phyloP scores from a whole-genome alignment of 1,140 invertebrate genomes.

The Neocloeon triangulifer region DNA sequence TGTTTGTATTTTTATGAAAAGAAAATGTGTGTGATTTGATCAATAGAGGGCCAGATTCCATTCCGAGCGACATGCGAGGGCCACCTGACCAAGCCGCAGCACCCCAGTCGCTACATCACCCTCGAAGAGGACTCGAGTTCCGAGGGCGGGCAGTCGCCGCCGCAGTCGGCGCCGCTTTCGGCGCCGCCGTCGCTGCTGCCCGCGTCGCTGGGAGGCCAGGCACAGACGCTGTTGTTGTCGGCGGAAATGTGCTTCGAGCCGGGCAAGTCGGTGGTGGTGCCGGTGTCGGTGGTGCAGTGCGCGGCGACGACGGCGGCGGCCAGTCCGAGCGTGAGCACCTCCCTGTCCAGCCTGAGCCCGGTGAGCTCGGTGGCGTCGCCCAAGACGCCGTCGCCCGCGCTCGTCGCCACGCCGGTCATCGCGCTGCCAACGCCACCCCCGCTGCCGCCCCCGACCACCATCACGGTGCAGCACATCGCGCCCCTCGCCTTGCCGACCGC shows the following conservation, averaged over 20 bases:
- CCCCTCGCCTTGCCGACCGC: conserved; percentile 22
- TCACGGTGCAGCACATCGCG: conserved; percentile 10
- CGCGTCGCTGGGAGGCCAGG: no score
- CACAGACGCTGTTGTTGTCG: no score
- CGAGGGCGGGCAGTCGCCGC: conserved; percentile 27
- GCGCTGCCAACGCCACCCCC: conserved; percentile 19
- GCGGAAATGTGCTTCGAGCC: no score
- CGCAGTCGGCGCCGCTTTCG: conserved; percentile 14
- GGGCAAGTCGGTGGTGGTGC: no score
- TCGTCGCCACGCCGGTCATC: conserved; percentile 12
- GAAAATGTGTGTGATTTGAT: conserved; percentile 7
- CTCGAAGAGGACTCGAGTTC: conserved; percentile 73
- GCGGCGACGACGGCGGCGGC: conserved; percentile 19
- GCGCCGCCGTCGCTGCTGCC: no score
- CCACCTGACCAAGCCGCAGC: conserved; percentile 54
- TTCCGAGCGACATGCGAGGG: conserved; percentile 83
- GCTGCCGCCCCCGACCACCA: conserved; percentile 21
- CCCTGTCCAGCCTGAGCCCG: conserved; percentile 43
- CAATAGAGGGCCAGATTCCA: conserved; percentile 60
- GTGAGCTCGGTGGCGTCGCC: conserved; percentile 36
- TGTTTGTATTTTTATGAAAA: not conserved
- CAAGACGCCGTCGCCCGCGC: conserved; percentile 24
- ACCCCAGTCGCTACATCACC: conserved; percentile 58
- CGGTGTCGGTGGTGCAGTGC: no score
- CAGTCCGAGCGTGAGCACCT: conserved; percentile 26